Base-by-base conservation (phyloP, 2,888 invertebrate genomes). In the Diarsia dahlii region DNA sequence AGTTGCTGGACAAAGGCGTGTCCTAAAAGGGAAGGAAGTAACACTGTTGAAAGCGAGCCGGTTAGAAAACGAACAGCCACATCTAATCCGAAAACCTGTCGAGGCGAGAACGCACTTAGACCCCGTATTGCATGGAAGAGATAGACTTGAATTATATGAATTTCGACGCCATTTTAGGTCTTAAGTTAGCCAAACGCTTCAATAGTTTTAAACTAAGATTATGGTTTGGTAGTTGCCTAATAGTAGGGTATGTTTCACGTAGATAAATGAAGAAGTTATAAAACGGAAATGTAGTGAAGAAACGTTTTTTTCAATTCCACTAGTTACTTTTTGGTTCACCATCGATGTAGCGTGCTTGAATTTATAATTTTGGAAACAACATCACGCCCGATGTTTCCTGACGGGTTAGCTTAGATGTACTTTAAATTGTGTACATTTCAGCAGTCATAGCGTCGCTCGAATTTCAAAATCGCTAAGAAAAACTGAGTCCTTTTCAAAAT, bases 41-140 rank as follows among this genome's bases (percentile, higher is more conserved):
- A 15, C n/a, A 76, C 54, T 15, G 23, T 54, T 54, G 28, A 72
- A 48, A 80, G 80, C 73, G 18, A 52, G 60, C 5, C 13, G 39
- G 5, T 50, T 78, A 10, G n/a, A 28, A 45, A 56, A 46, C n/a
- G 34, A 54, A 54, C 15, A 13, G 71, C 80, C 13, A 28, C 39
- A 2, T n/a, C 54, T 72, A 50, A 72, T 72, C 54, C 80, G 39
- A 45, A 63, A 56, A 72, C 18, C 34, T 48, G 13, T 48, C 13
- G 18, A 79, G 54, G 60, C 80, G 23, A 62, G 8, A 20, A 56
- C 48, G 13, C 69, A 39, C 46, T 54, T 23, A 39, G 18, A 13
- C 39, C 18, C 28, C 10, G 4, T 56, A 28, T 13, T 23, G 39
- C 54, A 66, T n/a, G 13, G 39, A 2, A 78, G 20, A 56, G 15